These are phyloP conservation scores for Matsumyia berberina DNA, from an alignment of 2,888 invertebrate species.

Conservation along the genomic window DNA sequence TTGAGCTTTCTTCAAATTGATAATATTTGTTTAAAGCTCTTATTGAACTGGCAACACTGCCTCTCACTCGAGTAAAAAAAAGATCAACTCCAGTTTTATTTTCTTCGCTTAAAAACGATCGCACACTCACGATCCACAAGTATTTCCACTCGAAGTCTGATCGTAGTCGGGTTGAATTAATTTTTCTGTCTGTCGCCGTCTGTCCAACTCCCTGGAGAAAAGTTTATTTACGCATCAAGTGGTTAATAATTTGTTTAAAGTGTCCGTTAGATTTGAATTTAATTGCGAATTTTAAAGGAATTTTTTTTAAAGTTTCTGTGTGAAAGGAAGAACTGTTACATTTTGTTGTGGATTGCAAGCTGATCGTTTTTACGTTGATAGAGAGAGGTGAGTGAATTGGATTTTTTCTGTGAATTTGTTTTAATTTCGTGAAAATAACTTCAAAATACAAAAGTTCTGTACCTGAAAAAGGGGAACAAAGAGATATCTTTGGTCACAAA, in stretches of 20 bases:
- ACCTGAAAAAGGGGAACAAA: not conserved
- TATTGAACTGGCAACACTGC: not conserved
- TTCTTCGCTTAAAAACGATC: constrained; percentile 57
- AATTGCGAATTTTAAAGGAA: not conserved
- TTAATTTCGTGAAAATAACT: too few species aligned
- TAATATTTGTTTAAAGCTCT: too few species aligned
- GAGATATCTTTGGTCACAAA: not conserved
- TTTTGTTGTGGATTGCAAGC: not conserved
- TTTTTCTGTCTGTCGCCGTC: not conserved
- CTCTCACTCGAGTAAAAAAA: constrained; percentile 11
- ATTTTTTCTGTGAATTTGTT: too few species aligned
- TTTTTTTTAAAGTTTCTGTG: not conserved
- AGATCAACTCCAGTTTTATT: not conserved
- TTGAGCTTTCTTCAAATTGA: too few species aligned
- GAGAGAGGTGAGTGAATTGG: too few species aligned
- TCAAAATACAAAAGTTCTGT: too few species aligned
- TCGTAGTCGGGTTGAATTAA: constrained; percentile 30
- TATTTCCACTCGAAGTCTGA: constrained; percentile 59
- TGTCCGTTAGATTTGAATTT: constrained; percentile 30
- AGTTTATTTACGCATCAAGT: not conserved
- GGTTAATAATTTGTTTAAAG: constrained; percentile 24
- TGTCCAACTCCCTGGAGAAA: not conserved
- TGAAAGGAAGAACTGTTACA: not conserved
- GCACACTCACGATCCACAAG: constrained; percentile 47
- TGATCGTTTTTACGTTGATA: too few species aligned